Base-by-base conservation (phyloP, 2,888 invertebrate species). In the Chirona hameri region DNA sequence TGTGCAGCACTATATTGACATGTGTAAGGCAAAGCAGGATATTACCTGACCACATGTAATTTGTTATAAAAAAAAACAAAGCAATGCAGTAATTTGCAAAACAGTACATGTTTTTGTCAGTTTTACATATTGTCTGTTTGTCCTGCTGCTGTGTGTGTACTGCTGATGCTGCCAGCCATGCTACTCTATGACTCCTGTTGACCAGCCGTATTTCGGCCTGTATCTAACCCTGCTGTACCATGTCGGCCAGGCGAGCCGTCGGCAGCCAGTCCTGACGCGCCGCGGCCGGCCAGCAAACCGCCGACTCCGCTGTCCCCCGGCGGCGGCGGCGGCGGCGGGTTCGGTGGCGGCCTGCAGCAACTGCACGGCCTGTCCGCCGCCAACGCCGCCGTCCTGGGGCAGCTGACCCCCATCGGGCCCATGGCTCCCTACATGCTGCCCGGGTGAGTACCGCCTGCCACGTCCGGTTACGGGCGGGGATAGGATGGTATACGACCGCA, bases 351-450 rank as follows among this genome's bases (percentile, higher is more conserved):
- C 83, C 46, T 94, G 94, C 87, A 95, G 95, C 86, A 95, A 95
- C 76, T 83, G 85, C 81, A 94, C 95, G 86, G 95, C 87, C 94
- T 95, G 87, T 95, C 92, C 10, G 84, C 83, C 18, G 91, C 92
- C 72, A 95, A 95, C 89, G 93, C 93, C 87, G 89, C 91, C 85
- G 92, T 93, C 89, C 92, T 89, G 83, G 93, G 90, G 89, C 93
- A 92, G n/a, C 89, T 93, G 5, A 89, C 93, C 81, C 90, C 91
- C 14, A 86, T 86, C 87, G 92, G 91, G 87, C 92, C 91, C 83
- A 91, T 91, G 5, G 92, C 91, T 90, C 91, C 3, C 90, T 91
- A 83, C 90, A 84, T 85, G 85, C 84, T 85, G 83, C 85, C 85
- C 12, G 84, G 84, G 76, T 84, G 85, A 82, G 83, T 82, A 21